phyloP scores from a whole-genome alignment of 1,140 invertebrate species.

The Camponotus floridanus region DNA sequence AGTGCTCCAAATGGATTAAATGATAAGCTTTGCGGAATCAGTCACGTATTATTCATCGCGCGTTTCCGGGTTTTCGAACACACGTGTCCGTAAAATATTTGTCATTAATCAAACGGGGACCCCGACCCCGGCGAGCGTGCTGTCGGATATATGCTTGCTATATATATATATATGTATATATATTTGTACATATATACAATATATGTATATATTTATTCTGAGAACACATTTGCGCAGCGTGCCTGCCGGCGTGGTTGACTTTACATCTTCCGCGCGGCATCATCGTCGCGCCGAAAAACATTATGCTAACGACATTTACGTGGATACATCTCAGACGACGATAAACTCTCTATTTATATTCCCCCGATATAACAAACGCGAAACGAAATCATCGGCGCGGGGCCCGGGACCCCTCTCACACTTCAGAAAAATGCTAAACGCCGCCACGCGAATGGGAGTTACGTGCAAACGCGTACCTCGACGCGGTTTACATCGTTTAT shows the following conservation, averaged over 20 bases:
- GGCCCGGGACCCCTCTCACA: not conserved
- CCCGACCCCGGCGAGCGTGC: not conserved
- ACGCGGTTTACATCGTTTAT: slow-evolving; percentile 17
- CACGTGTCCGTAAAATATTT: slow-evolving; percentile 42
- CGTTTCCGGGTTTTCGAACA: slow-evolving; percentile 8
- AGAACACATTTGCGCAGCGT: slow-evolving; percentile 4
- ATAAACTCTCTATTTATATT: slow-evolving; percentile 80
- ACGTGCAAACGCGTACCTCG: slow-evolving; percentile 31
- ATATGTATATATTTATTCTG: not conserved
- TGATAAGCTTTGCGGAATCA: not conserved
- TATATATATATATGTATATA: not conserved
- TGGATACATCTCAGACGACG: slow-evolving; percentile 66
- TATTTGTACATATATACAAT: not conserved
- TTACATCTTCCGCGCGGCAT: slow-evolving; percentile 45
- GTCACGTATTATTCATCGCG: not conserved
- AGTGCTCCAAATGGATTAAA: not conserved
- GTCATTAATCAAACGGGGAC: slow-evolving; percentile 26
- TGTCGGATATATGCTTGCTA: not conserved
- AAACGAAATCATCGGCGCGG: slow-evolving; percentile 52
- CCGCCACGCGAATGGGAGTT: slow-evolving; percentile 16
- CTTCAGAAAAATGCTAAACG: slow-evolving; percentile 45
- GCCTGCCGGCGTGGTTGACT: not conserved
- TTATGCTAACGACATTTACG: slow-evolving; percentile 75
- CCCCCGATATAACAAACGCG: slow-evolving; percentile 62
- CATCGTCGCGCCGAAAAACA: slow-evolving; percentile 46